Evolutionary conservation across 2,113 vertebrate species (phyloP), one percentile per base, ranked within the genome.

Genomic region (Cephalopterus ornatus): DNA sequence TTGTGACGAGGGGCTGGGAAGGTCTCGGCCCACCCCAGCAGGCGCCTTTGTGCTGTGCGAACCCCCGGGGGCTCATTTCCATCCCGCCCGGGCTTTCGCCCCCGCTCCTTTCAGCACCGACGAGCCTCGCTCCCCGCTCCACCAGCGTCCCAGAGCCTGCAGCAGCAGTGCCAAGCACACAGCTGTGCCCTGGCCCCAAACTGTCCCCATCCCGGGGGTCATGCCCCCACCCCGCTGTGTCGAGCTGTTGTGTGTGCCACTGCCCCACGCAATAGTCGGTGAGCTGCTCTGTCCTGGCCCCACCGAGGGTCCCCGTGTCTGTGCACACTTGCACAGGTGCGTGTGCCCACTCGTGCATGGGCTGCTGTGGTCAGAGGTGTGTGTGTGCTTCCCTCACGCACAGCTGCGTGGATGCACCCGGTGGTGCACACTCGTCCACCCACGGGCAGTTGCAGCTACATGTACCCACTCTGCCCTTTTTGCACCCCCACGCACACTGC

Each of bases 1-100:
- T 41, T 74, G 96, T 90, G 83, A 66, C 2, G 79, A 87, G 72
- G 82, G 93, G 93, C 95, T 96, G 95, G 92, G 93, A 97, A 97
- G 94, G 92, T 76, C 91, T 91, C 70, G 8, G 93, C 96, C 96
- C 89, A 87, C 87, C 91, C 91, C 97, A 95, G 97, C 95, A 26
- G 97, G 92, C 2, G 52, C 89, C 83, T 97, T 97, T 97, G 94
- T 97, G 91, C 85, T 4, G n/a, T 2, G 4, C 7, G 11, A 89
- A 93, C 90, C 77, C 88, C 93, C 33, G 59, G 93, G 85, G 93
- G 32, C 95, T 97, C 95, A 97, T 97, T 97, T 97, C 96, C 96
- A 97, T 97, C 86, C 77, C 9, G 46, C 76, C 85, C 58, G 65
- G 93, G 91, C 35, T 3, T 67, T 87, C 4, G 13, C 85, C 68